A percentile compares a stretch with the other conserved stretches of the same genome.
Conservation (phyloP, 2,113 vertebrate genomes). For the Litocranius walleri region DNA sequence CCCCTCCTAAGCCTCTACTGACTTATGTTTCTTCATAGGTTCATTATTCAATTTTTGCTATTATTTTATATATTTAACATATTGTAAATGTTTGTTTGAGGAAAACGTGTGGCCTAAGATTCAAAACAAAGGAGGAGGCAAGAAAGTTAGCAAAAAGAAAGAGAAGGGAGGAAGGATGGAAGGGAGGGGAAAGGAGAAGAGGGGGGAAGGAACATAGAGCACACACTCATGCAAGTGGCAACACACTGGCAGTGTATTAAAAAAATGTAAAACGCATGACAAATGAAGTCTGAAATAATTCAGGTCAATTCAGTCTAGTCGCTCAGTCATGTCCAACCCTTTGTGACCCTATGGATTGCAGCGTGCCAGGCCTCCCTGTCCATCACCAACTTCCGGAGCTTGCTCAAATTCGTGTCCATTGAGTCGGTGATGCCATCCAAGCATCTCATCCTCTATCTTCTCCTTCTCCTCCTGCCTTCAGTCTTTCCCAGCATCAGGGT, state of each 20-base stretch:
- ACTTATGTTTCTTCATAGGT: background rate
- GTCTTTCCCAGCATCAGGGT: background rate
- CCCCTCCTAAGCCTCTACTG: fast-evolving
- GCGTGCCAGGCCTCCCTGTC: background rate
- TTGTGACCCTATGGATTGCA: background rate
- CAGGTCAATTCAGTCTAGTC: background rate
- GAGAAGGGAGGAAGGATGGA: background rate
- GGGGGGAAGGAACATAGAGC: background rate
- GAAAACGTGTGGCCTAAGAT: background rate
- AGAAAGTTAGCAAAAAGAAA: background rate
- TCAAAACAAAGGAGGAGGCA: background rate
- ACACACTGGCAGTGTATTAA: background rate
- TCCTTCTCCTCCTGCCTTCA: background rate
- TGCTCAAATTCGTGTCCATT: background rate
- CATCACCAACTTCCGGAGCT: background rate
- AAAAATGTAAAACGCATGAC: background rate
- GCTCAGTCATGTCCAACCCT: background rate
- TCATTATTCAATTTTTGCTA: background rate
- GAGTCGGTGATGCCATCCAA: background rate
- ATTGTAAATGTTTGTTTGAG: background rate
- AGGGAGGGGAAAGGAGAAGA: fast-evolving
- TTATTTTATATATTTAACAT: background rate
- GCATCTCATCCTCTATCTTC: background rate
- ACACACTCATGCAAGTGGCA: background rate
- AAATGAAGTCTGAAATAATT: background rate